Conservation (phyloP, 2,797 vertebrate species). For the Etheostoma perlongum region DNA sequence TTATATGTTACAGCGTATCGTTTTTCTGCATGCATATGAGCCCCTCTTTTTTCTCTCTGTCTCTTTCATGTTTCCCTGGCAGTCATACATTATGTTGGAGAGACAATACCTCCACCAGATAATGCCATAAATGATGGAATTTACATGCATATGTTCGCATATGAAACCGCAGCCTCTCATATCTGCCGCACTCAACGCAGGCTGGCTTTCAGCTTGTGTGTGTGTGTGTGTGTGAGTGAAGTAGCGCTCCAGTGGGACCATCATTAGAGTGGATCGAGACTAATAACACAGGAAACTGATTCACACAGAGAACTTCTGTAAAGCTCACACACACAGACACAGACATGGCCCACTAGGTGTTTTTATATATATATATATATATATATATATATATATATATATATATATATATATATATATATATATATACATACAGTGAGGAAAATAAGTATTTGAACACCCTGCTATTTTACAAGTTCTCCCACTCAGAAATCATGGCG, state of each 20-base stretch:
- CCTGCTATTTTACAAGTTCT: too few species aligned
- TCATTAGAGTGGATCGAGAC: constrained; percentile 87
- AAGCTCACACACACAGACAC: constrained; percentile 51
- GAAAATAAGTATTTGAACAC: too few species aligned
- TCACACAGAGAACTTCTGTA: constrained; percentile 79
- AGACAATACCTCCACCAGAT: constrained; percentile 89
- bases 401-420: too few species aligned
- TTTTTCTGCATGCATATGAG: constrained; percentile 76
- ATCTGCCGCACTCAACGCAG: constrained; percentile 61
- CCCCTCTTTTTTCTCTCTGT: constrained; percentile 58
- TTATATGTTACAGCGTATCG: constrained; percentile 81
- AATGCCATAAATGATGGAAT: constrained; percentile 88
- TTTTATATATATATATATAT: too few species aligned
- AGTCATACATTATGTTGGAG: constrained; percentile 82
- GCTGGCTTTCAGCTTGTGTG: constrained; percentile 48
- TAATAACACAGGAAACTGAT: constrained; percentile 85
- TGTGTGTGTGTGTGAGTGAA: constrained; percentile 71
- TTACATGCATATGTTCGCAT: constrained; percentile 85
- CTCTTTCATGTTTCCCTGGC: constrained; percentile 80
- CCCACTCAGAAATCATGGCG: too few species aligned
- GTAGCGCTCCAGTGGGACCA: constrained; percentile 84
- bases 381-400: too few species aligned
- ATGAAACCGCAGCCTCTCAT: constrained; percentile 72
- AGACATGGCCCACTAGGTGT: not conserved
- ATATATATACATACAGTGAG: too few species aligned